Base-by-base conservation (phyloP, 1,140 invertebrate genomes). In the Leptopilina clavipes region DNA sequence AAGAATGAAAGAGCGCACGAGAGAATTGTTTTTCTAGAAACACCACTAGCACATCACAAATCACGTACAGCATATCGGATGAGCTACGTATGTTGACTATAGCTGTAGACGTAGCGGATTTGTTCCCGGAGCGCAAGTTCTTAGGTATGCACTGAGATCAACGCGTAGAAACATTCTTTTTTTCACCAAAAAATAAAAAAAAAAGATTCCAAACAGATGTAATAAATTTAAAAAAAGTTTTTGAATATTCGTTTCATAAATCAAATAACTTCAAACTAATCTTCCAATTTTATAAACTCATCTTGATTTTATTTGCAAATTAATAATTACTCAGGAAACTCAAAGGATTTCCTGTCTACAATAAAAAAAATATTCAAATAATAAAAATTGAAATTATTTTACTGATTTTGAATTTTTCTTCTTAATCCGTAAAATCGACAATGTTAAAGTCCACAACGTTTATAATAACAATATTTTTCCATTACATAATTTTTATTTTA, bases 81-180 rank as follows among this genome's bases (percentile, higher is more conserved):
- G 83, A 89, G 83, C 83, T 86, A 84, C 86, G 80, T 86, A 87
- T 86, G 85, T 89, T 89, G 88, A 89, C 88, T 89, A 74, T 85
- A 89, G 86, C 84, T 85, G 87, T 90, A 90, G 87, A 89, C 84
- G 85, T 90, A 90, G 89, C 88, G 82, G 88, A 87, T 84, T 88
- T 87, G 87, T 85, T 82, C 86, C 87, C 82, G 87, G 86, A 89
- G 78, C 88, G 85, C 86, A 88, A 89, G 87, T 84, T 88, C 5
- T 87, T 90, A 90, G 89, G 89, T 89, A 89, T 84, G 89, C 89
- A 89, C 87, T 87, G 81, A 87, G 86, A 85, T 87, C 83, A 86
- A 87, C 83, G 87, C 87, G 84, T 86, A 86, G 75, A 85, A 84
- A 78, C 72, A 82, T 65, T 65, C 74, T 86, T 75, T 81, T 40